Conservation (phyloP, 2,797 vertebrate genomes). For the Halcyon leucocephala region DNA sequence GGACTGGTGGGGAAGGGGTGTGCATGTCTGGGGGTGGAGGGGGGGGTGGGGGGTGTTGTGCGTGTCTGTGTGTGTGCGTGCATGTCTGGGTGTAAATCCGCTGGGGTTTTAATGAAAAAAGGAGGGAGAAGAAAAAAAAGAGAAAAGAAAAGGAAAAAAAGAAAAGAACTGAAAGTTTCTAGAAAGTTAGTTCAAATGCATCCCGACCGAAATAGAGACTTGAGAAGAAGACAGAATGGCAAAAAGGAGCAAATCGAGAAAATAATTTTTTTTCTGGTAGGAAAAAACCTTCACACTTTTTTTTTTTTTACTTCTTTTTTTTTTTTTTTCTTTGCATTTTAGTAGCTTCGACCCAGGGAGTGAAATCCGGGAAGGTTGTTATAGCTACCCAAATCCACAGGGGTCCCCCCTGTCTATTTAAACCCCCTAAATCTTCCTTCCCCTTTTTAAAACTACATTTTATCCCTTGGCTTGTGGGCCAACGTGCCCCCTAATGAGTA, state of each 20-base stretch:
- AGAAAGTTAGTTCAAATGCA: not conserved
- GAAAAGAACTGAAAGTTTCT: not conserved
- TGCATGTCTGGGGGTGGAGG: not conserved
- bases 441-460: slow-evolving; percentile 84
- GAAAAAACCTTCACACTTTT: slow-evolving; percentile 78
- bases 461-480: slow-evolving; percentile 86
- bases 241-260: slow-evolving; percentile 11
- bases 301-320: slow-evolving; percentile 71
- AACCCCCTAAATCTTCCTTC: slow-evolving; percentile 83
- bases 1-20: slow-evolving; percentile 15
- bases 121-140: not conserved
- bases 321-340: slow-evolving; percentile 82
- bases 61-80: not conserved
- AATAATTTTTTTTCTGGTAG: slow-evolving; percentile 79
- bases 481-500: slow-evolving; percentile 87
- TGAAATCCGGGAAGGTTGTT: slow-evolving; percentile 94
- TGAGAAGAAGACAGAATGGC: not conserved
- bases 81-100: not conserved
- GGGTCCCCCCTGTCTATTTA: slow-evolving; percentile 88
- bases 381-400: slow-evolving; percentile 91
- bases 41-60: not conserved
- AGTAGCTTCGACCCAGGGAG: slow-evolving; percentile 88
- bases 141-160: not conserved
- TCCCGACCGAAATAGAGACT: not conserved
- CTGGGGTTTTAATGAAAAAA: not conserved